Percentiles rank a stretch among this genome's conserved stretches.
Evolutionary conservation across 2,797 vertebrate species (phyloP).

Genomic region (Hylomyscus alleni): DNA sequence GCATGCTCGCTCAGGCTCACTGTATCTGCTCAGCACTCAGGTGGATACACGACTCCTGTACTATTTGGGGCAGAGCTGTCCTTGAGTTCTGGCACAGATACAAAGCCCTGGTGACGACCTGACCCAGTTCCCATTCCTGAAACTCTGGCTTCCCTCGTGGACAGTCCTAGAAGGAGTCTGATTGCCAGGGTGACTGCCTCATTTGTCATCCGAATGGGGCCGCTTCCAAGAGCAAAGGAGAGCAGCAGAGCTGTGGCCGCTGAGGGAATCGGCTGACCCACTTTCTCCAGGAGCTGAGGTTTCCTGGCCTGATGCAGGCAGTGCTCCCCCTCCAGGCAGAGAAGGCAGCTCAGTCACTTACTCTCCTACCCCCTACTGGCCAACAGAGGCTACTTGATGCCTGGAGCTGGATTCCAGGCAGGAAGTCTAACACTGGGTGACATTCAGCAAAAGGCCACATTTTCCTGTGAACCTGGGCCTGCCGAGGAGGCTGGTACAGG

Average conservation of each 20-base stretch:
- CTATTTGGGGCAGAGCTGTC: rapidly evolving
- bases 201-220: constrained; percentile 4
- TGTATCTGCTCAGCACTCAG: rapidly evolving
- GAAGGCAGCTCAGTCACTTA: neutral
- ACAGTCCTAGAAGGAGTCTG: constrained; percentile 70
- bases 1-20: neutral
- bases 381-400: neutral
- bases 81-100: constrained; percentile 52
- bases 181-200: neutral
- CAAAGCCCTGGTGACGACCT: neutral
- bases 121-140: constrained; percentile 70
- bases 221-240: constrained; percentile 12
- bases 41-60: rapidly evolving
- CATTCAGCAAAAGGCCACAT: neutral
- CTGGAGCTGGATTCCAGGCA: rapidly evolving
- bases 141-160: neutral
- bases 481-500: rapidly evolving
- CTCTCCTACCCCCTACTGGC: neutral
- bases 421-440: rapidly evolving
- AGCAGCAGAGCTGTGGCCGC: neutral
- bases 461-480: neutral
- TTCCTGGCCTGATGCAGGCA: neutral
- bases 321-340: neutral
- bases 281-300: neutral
- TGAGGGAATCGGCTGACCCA: neutral